phyloP scores from a whole-genome alignment of 2,797 vertebrate species.

The Parauchenoglanis punctatus region DNA sequence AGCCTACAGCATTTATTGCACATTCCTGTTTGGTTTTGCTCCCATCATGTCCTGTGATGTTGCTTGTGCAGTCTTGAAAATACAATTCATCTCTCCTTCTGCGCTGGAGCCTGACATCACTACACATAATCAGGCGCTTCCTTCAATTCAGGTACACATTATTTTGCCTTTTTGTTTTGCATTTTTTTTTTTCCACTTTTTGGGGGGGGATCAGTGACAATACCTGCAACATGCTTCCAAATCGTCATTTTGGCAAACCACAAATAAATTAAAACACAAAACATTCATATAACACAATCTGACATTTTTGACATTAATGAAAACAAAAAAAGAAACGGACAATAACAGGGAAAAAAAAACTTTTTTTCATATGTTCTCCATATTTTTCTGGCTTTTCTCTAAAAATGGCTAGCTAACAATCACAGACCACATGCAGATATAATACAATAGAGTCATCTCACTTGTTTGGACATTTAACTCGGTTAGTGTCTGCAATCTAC shows the following conservation, averaged over 20 bases:
- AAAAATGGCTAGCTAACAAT: conserved; percentile 81
- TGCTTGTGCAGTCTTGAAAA: conserved; percentile 63
- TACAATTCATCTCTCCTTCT: conserved; percentile 54
- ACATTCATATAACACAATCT: conserved; percentile 78
- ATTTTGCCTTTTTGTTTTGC: conserved; percentile 49
- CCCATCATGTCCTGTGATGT: conserved; percentile 70
- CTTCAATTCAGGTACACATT: conserved; percentile 69
- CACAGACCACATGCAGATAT: conserved; percentile 86
- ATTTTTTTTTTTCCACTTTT: conserved; percentile 50
- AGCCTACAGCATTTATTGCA: conserved; percentile 86
- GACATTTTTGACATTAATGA: conserved; percentile 74
- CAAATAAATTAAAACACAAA: conserved; percentile 82
- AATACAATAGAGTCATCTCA: conserved; percentile 84
- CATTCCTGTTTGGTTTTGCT: conserved; percentile 85
- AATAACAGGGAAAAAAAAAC: conserved; percentile 59
- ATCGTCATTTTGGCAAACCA: conserved; percentile 83
- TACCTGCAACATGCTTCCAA: conserved; percentile 76
- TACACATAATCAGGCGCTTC: conserved; percentile 58
- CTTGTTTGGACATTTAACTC: conserved; percentile 66
- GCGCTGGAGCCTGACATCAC: conserved; percentile 51
- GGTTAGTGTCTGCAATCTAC: conserved; percentile 84
- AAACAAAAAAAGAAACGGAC: conserved; percentile 64
- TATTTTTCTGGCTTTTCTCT: conserved; percentile 74
- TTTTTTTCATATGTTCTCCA: conserved; percentile 62
- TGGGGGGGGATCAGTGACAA: conserved; percentile 73